A percentile compares a stretch with the other conserved stretches of the same genome.
These are phyloP conservation scores for Phainopepla nitens DNA, from an alignment of 2,113 vertebrate species.

Conservation along the genomic window DNA sequence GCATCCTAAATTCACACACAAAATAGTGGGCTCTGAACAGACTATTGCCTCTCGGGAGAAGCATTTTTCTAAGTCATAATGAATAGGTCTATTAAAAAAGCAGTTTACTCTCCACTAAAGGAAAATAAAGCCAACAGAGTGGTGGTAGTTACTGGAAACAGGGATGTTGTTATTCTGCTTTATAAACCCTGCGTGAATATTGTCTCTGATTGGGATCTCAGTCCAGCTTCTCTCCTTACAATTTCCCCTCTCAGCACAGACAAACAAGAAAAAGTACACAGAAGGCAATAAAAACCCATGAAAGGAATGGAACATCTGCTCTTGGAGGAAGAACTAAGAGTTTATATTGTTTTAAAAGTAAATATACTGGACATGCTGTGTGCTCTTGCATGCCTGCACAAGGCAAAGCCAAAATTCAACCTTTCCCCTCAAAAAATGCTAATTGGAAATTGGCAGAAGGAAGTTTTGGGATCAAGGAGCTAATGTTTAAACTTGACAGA, in stretches of 20 bases:
- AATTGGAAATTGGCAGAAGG: not conserved
- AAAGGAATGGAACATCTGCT: not conserved
- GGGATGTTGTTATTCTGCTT: not conserved
- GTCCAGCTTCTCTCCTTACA: not conserved
- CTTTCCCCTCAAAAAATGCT: not conserved
- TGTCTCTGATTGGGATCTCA: not conserved
- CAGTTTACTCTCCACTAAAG: not conserved
- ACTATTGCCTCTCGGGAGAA: not conserved
- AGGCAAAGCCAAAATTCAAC: not conserved
- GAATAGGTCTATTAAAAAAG: not conserved
- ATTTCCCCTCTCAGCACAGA: not conserved
- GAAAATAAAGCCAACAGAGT: not conserved
- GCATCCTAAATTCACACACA: not conserved
- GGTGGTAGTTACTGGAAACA: not conserved
- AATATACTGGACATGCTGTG: not conserved
- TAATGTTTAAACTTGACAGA: not conserved
- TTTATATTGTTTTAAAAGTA: not conserved
- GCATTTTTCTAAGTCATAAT: not conserved
- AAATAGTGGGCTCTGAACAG: not conserved
- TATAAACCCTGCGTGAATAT: not conserved
- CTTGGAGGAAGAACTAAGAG: not conserved
- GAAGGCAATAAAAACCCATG: not conserved
- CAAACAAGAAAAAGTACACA: not conserved
- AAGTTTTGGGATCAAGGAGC: not conserved
- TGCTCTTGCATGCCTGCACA: not conserved